Evolutionary conservation across 2,888 invertebrate genomes (phyloP).

Genomic region (Portevinia maculata): DNA sequence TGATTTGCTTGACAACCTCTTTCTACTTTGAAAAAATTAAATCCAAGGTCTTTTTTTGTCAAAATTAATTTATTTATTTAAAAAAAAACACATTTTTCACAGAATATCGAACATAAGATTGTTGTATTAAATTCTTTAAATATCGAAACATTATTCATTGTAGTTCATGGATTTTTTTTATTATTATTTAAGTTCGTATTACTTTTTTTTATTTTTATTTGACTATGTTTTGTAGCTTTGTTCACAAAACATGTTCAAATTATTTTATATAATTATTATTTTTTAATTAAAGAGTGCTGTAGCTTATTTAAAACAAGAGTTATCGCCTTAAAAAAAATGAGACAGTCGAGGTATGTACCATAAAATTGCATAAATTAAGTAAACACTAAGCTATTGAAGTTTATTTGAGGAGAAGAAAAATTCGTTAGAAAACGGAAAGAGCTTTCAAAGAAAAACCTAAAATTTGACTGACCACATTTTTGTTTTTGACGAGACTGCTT

Average conservation of each 20-base stretch:
- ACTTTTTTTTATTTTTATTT: background rate
- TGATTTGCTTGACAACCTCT: no score
- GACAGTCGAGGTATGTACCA: slow-evolving; percentile 48
- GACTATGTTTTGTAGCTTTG: slow-evolving; percentile 5
- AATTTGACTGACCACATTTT: background rate
- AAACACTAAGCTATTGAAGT: slow-evolving; percentile 25
- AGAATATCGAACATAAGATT: slow-evolving; percentile 37
- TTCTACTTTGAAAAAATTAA: no score
- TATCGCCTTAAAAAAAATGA: slow-evolving; percentile 27
- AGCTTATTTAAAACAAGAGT: background rate
- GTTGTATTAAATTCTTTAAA: slow-evolving; percentile 18
- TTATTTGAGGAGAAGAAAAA: slow-evolving; percentile 19
- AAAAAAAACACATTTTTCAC: slow-evolving; percentile 40
- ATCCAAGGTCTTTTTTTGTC: slow-evolving; percentile 29
- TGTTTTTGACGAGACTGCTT: background rate
- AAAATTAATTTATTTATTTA: slow-evolving; percentile 57
- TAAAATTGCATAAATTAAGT: slow-evolving; percentile 57
- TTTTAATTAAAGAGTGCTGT: slow-evolving; percentile 5
- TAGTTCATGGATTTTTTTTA: background rate
- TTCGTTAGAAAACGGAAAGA: slow-evolving; percentile 28
- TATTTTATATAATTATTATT: slow-evolving; percentile 4
- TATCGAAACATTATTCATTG: slow-evolving; percentile 5
- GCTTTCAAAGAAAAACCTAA: background rate
- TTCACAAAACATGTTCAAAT: slow-evolving; percentile 11
- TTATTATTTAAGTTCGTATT: background rate